Conservation (phyloP, 1,140 invertebrate genomes). For the Trachymyrmex cornetzi region DNA sequence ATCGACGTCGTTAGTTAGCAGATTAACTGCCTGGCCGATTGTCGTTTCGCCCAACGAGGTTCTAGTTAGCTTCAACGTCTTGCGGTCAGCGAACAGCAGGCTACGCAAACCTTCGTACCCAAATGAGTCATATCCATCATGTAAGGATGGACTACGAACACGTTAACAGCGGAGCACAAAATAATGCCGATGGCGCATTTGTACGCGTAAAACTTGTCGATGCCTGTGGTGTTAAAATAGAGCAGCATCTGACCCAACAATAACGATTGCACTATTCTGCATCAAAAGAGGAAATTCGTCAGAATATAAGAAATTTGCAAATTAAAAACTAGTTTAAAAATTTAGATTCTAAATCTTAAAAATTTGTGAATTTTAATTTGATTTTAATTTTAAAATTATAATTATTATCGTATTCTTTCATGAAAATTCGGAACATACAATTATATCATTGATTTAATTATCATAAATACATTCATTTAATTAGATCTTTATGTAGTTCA, state of each 20-base stretch:
- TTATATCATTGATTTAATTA: too few species aligned
- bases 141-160: constrained; percentile 93
- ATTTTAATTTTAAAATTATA: background rate
- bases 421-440: too few species aligned
- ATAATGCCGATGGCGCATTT: constrained; percentile 91
- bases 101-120: constrained; percentile 92
- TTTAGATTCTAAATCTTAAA: background rate
- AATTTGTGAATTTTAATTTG: background rate
- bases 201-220: constrained; percentile 88
- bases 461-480: too few species aligned
- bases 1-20: too few species aligned
- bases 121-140: constrained; percentile 91
- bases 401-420: too few species aligned
- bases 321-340: background rate
- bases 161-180: constrained; percentile 88
- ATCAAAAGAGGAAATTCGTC: too few species aligned
- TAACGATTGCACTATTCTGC: constrained; percentile 90
- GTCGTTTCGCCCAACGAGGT: too few species aligned
- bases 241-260: constrained; percentile 90
- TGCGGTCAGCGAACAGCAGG: too few species aligned
- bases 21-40: too few species aligned
- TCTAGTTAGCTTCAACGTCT: too few species aligned
- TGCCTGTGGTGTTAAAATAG: constrained; percentile 87
- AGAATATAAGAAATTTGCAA: constrained; percentile 12
- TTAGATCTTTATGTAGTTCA: too few species aligned